Percentiles rank a stretch among this genome's conserved stretches.
These are phyloP conservation scores for Eublepharis macularius DNA, from an alignment of 2,113 vertebrate genomes.

Conservation along the genomic window DNA sequence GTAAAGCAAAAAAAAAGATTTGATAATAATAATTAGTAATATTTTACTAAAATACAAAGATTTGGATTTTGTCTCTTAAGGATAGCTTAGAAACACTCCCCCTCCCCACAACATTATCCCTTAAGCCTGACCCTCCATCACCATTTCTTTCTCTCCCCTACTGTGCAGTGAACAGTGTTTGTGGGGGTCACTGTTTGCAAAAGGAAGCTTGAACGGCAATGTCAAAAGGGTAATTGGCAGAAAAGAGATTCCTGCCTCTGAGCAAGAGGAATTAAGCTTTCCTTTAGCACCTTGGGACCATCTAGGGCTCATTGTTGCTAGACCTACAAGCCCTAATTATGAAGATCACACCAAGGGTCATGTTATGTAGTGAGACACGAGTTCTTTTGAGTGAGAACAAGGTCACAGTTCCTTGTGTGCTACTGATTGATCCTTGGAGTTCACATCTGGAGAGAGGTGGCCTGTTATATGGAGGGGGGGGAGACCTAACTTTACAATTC, in stretches of 20 bases:
- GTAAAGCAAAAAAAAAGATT: not conserved
- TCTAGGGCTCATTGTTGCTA: slow-evolving; percentile 50
- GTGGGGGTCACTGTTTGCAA: slow-evolving; percentile 39
- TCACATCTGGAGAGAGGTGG: slow-evolving; percentile 24
- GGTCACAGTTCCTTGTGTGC: slow-evolving; percentile 43
- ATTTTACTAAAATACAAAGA: slow-evolving; percentile 31
- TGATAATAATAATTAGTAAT: not conserved
- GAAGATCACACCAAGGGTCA: slow-evolving; percentile 55
- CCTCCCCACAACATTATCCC: not conserved
- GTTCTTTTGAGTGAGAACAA: slow-evolving; percentile 49
- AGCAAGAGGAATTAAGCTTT: slow-evolving; percentile 55
- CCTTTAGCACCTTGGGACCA: slow-evolving; percentile 52
- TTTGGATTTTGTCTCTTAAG: slow-evolving; percentile 21
- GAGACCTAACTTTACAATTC: slow-evolving; percentile 31
- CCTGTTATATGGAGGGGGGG: not conserved
- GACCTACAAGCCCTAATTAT: slow-evolving; percentile 50
- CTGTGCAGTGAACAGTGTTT: slow-evolving; percentile 22
- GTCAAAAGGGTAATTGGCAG: slow-evolving; percentile 52
- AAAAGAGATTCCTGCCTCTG: slow-evolving; percentile 52
- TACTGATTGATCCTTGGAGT: slow-evolving; percentile 52
- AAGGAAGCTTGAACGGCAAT: slow-evolving; percentile 39
- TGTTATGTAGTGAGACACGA: slow-evolving; percentile 49
- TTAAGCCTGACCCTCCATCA: not conserved
- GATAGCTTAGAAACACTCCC: not conserved
- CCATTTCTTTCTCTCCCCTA: not conserved